Evolutionary conservation across 2,113 vertebrate species (phyloP), one percentile per base, ranked within the genome.

Genomic region (Indicator maculatus): DNA sequence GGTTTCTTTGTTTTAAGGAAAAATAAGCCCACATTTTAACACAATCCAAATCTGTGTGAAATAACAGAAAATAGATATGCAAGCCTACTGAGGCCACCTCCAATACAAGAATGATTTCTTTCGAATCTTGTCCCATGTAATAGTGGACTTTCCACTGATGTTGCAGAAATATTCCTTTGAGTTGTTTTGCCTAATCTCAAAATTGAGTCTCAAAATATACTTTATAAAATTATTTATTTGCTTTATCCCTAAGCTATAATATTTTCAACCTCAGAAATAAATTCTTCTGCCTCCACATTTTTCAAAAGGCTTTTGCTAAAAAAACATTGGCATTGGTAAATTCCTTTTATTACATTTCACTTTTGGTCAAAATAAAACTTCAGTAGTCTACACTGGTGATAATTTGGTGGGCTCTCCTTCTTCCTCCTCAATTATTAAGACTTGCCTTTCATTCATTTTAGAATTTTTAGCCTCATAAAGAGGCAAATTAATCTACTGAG

Each of bases 341-440:
- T 59, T 79, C 45, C 10, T 90, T 3, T 10, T 72, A 17, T 31
- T 63, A 41, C 41, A 72, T 8, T 75, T 88, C 3, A 31, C 4
- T 8, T 66, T 47, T 36, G 4, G 11, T 8, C 45, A 73, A 79
- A 69, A 6, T 3, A 64, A 66, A 41, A 85, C 56, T 30, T 50
- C 9, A 41, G 12, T 45, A 30, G 2, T 63, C 8, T 58, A 33
- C 6, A 15, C 9, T 16, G 17, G 5, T 41, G 63, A 7, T 44
- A 67, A 75, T 50, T 2, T 1, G 9, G 7, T 0, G 10, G 12
- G 14, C 44, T 36, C 9, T 1, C 13, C 8, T 6, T 47, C 12
- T 71, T 63, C 17, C 1, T 53, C 19, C 15, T 65, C 8, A 31
- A 7, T 41, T 41, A 41, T 39, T 81, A 12, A 47, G 50, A 65